Evolutionary conservation across 2,888 invertebrate genomes (phyloP), one percentile per base, ranked within the genome.

Genomic region (Rhingia rostrata): DNA sequence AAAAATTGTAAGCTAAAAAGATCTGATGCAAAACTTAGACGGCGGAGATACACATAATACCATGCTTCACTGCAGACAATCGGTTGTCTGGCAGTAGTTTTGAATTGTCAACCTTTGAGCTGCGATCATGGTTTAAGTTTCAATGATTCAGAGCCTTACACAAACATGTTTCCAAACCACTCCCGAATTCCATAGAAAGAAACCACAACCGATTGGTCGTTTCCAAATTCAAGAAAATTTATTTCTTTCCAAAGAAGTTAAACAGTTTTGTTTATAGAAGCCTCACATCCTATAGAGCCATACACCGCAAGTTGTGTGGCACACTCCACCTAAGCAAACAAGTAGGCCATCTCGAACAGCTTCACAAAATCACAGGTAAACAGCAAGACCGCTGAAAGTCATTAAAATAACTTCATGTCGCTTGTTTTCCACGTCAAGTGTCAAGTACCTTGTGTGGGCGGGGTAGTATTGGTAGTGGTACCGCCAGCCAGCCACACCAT

Each of bases 401-500:
- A 30, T 49, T 49, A 10, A 32, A 30, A 22, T 10, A 6, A 6
- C 43, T 49, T 6, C 49, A 30, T 4, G 22, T 22, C 9, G 30
- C 30, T 45, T 49, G 9, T 10, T 30, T 45, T 32, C 33, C 33
- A 14, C 30, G 22, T 49, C 10, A 49, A 30, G 30, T 49, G 30
- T 32, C 22, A 4, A 22, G 47, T 22, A 22, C 47, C 41, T 45
- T 54, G 35, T 45, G 35, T 54, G 54, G 67, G 45, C 22, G 67
- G 33, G 22, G 22, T 22, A 22, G 22, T 22, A 22, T 1, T 22
- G 22, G 22, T 22, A 22, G n/a, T n/a, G 22, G 22, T 22, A 22
- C 22, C 22, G 22, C 22, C 22, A 22, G 22, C 22, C 22, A 22
- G 22, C 22, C 22, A 22, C 22, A 22, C 22, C 22, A 22, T 22